Percentiles rank a stretch among this genome's conserved stretches.
Conservation (phyloP, 2,797 vertebrate genomes). For the Microctenopoma stevenorrisi region DNA sequence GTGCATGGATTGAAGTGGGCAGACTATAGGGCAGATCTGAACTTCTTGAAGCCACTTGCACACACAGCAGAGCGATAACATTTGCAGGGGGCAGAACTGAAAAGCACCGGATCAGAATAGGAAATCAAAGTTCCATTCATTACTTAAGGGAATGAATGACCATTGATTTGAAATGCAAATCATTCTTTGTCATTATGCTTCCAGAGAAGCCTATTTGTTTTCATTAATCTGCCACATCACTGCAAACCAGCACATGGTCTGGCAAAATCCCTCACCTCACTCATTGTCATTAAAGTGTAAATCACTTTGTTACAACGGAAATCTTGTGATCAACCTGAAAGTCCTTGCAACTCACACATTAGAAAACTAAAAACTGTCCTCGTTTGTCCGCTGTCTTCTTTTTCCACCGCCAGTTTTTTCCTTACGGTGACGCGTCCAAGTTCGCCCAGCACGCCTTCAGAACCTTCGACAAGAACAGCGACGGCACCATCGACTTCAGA, state of each 20-base stretch:
- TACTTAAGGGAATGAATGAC: constrained; percentile 3
- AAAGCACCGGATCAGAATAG: constrained; percentile 6
- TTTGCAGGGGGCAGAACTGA: neutral
- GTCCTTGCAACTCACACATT: neutral
- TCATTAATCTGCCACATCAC: neutral
- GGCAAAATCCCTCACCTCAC: neutral
- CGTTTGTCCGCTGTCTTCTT: neutral
- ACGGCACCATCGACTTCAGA: constrained; percentile 98
- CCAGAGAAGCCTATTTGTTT: constrained; percentile 21
- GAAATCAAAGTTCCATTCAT: constrained; percentile 19
- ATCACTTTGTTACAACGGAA: neutral
- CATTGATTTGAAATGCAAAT: constrained; percentile 15
- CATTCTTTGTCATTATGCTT: constrained; percentile 3
- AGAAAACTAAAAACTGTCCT: no score
- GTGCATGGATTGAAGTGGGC: neutral
- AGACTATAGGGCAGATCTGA: no score
- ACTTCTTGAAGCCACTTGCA: neutral
- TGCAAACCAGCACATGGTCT: neutral
- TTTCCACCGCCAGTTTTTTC: constrained; percentile 89
- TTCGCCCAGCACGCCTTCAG: constrained; percentile 98
- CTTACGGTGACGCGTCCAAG: constrained; percentile 97
- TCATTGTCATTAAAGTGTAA: neutral
- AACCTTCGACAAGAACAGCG: constrained; percentile 98
- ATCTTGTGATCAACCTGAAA: neutral
- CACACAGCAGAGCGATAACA: neutral